phyloP scores from a whole-genome alignment of 1,140 invertebrate species.

The Hyphantria cunea region DNA sequence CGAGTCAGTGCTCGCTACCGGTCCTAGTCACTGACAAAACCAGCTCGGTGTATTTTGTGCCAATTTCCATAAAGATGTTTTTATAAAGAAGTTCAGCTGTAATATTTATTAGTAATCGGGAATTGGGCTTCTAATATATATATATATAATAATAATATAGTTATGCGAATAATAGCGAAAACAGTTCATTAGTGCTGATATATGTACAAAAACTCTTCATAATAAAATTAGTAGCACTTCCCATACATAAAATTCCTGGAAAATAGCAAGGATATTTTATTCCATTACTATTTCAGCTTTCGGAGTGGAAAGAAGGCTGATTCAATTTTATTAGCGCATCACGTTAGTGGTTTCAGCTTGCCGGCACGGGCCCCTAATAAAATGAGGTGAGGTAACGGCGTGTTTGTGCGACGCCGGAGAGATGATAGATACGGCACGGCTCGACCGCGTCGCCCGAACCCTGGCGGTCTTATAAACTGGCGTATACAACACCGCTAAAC shows the following conservation, averaged over 20 bases:
- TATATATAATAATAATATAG: too few species aligned
- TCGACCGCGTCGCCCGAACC: slow-evolving; percentile 22
- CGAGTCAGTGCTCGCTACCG: too few species aligned
- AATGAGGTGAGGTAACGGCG: slow-evolving; percentile 69
- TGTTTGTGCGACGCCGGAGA: slow-evolving; percentile 66
- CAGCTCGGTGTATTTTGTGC: too few species aligned
- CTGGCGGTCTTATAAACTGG: slow-evolving; percentile 42
- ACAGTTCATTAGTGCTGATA: too few species aligned
- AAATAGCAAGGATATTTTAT: slow-evolving; percentile 1
- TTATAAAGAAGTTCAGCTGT: too few species aligned
- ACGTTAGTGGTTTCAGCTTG: slow-evolving; percentile 54
- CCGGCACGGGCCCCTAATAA: slow-evolving; percentile 59
- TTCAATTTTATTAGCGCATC: slow-evolving; percentile 62
- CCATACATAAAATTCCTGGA: not conserved
- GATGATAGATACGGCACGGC: slow-evolving; percentile 76
- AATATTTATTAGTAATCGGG: too few species aligned
- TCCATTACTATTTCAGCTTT: slow-evolving; percentile 23
- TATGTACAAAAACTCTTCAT: too few species aligned
- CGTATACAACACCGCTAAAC: slow-evolving; percentile 32
- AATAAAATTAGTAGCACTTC: too few species aligned
- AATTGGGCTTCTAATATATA: too few species aligned
- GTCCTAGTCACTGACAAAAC: too few species aligned
- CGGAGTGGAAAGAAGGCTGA: slow-evolving; percentile 38
- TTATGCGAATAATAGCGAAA: too few species aligned
- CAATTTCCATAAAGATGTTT: too few species aligned